Evolutionary conservation across 2,888 invertebrate species (phyloP).

Genomic region (Drosophila fulvimacula): DNA sequence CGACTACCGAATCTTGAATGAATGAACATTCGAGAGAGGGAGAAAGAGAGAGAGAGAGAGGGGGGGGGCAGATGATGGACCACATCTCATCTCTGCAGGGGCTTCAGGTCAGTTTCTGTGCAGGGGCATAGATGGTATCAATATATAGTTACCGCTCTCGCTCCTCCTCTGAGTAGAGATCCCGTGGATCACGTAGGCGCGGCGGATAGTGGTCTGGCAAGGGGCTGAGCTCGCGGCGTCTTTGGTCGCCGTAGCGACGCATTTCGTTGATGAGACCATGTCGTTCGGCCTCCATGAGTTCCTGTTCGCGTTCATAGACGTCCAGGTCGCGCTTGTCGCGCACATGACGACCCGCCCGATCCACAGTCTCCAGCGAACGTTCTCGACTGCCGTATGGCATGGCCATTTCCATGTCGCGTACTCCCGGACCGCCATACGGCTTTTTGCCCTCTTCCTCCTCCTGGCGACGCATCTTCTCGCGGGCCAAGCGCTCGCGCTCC

Average conservation of each 20-base stretch:
- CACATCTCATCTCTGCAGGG: too few relatives aligned
- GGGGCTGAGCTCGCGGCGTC: constrained; percentile 82
- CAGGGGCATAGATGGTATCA: not conserved
- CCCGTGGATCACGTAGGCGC: constrained; percentile 78
- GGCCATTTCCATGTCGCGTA: constrained; percentile 87
- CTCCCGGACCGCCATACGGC: constrained; percentile 54
- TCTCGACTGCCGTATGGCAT: constrained; percentile 81
- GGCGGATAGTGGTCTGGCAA: constrained; percentile 78
- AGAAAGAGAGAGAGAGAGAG: too few relatives aligned
- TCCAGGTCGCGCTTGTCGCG: constrained; percentile 77
- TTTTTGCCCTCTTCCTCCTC: constrained; percentile 81
- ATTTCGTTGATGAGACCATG: constrained; percentile 80
- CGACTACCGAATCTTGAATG: not conserved
- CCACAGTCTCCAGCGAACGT: constrained; percentile 80
- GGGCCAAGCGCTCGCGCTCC: constrained; percentile 85
- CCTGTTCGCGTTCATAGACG: constrained; percentile 77
- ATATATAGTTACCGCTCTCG: constrained; percentile 69
- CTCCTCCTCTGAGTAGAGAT: constrained; percentile 82
- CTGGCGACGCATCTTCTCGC: constrained; percentile 85
- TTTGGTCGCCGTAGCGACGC: constrained; percentile 81
- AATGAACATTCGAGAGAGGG: not conserved
- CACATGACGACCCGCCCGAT: constrained; percentile 67
- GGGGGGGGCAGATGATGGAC: too few relatives aligned
- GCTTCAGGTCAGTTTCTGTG: not conserved
- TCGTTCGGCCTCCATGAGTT: constrained; percentile 76